Evolutionary conservation across 2,113 vertebrate genomes (phyloP), one percentile per base, ranked within the genome.

Genomic region (Callorhinus ursinus): DNA sequence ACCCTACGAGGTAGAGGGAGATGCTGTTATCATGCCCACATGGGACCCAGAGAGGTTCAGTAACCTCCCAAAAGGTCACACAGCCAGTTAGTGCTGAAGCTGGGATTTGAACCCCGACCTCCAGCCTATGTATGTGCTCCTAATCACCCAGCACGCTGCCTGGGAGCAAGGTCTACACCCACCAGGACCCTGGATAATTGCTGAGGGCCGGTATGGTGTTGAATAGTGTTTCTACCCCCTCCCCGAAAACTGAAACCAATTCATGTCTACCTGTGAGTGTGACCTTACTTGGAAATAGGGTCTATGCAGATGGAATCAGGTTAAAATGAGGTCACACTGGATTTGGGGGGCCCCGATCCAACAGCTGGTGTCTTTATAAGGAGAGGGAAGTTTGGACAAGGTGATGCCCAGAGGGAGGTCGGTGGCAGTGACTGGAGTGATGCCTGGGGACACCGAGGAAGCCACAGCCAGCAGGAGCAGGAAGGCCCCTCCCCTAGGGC

Each of bases 1-100:
- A 2, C 21, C n/a, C n/a, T 5, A 0, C 11, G 1, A 11, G 15
- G 33, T 2, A 24, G 36, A 3, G 14, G 46, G 1, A 5, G 31
- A 19, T 26, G 76, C 36, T 0, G 0, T 16, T 2, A 7, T 51
- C 36, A 28, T 16, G 26, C 1, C 24, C 22, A 36, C 82, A 7
- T 0, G 12, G 65, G 15, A 19, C 74, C 67, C 84, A 59, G 84
- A 49, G 57, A 74, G 46, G n/a, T 26, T 28, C 2, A 21, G 49
- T 9, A 15, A 36, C 9, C 0, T 13, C 21, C 4, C 42, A 28
- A 49, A 82, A 65, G 74, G 57, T 57, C 84, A 88, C 49, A 57
- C 77, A 84, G 69, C 67, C 39, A 18, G 42, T 4, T 26, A 69
- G 81, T 7, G 22, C 6, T 12, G 63, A 80, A 24, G 55, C 33